Evolutionary conservation across 2,113 vertebrate genomes (phyloP).

Genomic region (Syrrhaptes paradoxus): DNA sequence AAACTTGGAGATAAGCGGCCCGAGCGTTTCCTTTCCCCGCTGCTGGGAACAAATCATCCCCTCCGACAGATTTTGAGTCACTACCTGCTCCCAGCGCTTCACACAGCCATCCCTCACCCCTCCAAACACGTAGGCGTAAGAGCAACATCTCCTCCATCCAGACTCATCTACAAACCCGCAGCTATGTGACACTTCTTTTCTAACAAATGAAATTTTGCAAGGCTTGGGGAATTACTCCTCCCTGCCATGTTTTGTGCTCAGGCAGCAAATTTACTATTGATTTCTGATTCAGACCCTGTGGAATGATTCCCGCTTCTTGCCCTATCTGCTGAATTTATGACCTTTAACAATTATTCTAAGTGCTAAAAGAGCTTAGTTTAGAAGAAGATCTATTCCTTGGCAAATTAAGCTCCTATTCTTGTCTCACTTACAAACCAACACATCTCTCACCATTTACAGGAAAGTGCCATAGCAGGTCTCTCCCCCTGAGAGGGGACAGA

Average conservation of each 20-base stretch:
- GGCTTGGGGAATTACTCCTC: slow-evolving; percentile 43
- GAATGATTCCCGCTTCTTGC: slow-evolving; percentile 54
- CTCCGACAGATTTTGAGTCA: not conserved
- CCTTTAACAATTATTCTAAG: slow-evolving; percentile 70
- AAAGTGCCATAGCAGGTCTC: not conserved
- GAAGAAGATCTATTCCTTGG: slow-evolving; percentile 47
- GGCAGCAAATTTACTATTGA: slow-evolving; percentile 73
- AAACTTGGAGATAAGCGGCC: not conserved
- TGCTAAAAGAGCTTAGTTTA: slow-evolving; percentile 50
- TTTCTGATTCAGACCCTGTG: slow-evolving; percentile 61
- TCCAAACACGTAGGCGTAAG: not conserved
- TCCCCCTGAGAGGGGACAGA: not conserved
- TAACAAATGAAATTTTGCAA: slow-evolving; percentile 35
- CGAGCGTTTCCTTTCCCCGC: not conserved
- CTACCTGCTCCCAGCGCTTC: not conserved
- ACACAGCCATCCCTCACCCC: not conserved
- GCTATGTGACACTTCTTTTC: not conserved
- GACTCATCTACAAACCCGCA: not conserved
- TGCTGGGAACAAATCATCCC: not conserved
- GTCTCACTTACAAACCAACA: not conserved
- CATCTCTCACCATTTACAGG: not conserved
- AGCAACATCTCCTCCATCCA: not conserved
- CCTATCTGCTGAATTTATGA: slow-evolving; percentile 57
- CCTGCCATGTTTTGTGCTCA: slow-evolving; percentile 53
- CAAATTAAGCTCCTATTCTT: slow-evolving; percentile 51